phyloP scores from a whole-genome alignment of 2,113 vertebrate species.

The Tricholaema leucomelas region DNA sequence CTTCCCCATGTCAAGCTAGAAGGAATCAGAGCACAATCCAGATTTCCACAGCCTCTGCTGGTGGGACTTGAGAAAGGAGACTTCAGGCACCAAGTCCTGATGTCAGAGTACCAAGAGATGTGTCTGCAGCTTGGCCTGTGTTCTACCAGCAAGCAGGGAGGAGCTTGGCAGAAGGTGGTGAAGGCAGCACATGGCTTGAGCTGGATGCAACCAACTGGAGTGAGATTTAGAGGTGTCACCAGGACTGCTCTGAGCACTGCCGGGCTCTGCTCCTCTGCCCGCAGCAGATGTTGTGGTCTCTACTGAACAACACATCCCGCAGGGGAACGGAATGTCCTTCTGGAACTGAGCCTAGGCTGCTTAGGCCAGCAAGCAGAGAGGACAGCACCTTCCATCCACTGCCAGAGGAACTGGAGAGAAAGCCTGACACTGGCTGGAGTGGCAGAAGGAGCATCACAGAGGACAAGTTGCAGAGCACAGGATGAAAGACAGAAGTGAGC shows the following conservation, averaged over 20 bases:
- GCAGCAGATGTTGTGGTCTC: background rate
- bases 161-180: slow-evolving; percentile 17
- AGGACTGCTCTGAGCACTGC: fast-evolving
- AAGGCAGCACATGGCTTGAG: background rate
- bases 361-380: background rate
- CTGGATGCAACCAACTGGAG: background rate
- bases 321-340: background rate
- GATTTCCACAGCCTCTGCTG: background rate
- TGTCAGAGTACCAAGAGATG: background rate
- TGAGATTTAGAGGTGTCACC: background rate
- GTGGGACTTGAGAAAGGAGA: background rate
- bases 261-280: background rate
- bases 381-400: background rate
- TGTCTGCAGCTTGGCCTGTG: background rate
- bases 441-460: background rate
- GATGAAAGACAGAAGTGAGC: background rate
- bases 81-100: background rate
- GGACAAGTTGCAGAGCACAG: background rate
- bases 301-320: background rate
- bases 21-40: background rate
- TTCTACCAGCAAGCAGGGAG: background rate
- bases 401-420: background rate
- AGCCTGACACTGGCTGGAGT: background rate
- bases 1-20: background rate
- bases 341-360: background rate